These are phyloP conservation scores for Emydocephalus ijimae DNA, from an alignment of 2,113 vertebrate genomes.

Conservation along the genomic window DNA sequence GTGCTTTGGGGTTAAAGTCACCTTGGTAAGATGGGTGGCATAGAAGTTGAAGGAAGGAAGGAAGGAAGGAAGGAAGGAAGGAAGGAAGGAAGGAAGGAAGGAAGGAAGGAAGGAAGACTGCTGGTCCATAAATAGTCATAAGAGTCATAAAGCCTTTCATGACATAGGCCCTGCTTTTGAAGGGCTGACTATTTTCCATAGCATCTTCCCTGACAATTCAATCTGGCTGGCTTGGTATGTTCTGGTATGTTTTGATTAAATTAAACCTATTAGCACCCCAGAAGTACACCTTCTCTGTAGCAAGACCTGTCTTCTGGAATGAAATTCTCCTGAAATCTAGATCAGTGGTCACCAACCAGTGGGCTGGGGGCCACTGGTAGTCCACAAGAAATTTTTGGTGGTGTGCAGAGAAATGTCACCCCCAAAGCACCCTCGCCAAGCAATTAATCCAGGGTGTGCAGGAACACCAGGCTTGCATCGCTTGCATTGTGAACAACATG, in stretches of 20 bases:
- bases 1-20: neutral
- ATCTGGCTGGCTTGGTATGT: neutral
- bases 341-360: too few species aligned
- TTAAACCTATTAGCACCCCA: neutral
- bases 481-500: too few species aligned
- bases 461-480: too few species aligned
- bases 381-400: too few species aligned
- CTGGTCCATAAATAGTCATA: neutral
- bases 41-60: neutral
- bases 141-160: neutral
- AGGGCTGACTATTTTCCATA: neutral
- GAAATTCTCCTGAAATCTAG: neutral
- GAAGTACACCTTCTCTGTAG: neutral
- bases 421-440: too few species aligned
- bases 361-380: too few species aligned
- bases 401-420: too few species aligned
- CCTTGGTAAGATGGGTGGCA: neutral
- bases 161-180: neutral
- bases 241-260: neutral
- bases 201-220: neutral
- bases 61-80: too few species aligned
- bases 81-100: too few species aligned
- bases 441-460: too few species aligned
- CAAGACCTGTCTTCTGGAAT: neutral
- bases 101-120: neutral